Percentiles rank a stretch among this genome's conserved stretches.
phyloP scores from a whole-genome alignment of 1,140 invertebrate genomes.

The Harlomillsia oculata region DNA sequence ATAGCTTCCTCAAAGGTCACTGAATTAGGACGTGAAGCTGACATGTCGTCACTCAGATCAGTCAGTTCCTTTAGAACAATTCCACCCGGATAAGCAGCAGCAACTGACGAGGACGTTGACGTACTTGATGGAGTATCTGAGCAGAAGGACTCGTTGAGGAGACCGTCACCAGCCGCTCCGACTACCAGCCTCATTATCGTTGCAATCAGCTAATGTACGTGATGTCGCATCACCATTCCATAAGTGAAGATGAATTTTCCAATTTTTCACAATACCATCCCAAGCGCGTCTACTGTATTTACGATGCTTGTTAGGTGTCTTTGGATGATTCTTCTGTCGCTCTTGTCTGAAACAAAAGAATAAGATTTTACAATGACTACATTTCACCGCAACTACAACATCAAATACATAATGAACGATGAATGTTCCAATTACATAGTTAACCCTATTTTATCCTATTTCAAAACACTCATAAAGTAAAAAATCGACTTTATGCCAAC shows the following conservation, averaged over 20 bases:
- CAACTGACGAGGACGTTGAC: constrained; percentile 16
- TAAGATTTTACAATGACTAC: background rate
- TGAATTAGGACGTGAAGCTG: too few relatives aligned
- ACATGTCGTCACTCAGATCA: too few relatives aligned
- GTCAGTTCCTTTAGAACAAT: too few relatives aligned
- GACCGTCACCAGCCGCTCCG: background rate
- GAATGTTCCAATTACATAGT: background rate
- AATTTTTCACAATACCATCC: constrained; percentile 75
- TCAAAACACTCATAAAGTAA: too few relatives aligned
- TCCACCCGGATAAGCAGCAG: constrained; percentile 2
- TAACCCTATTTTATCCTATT: background rate
- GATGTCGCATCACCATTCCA: constrained; percentile 50
- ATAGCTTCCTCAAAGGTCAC: too few relatives aligned
- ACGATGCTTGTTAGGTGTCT: constrained; percentile 71
- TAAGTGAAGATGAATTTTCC: constrained; percentile 72
- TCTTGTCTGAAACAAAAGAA: constrained; percentile 45
- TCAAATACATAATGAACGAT: constrained; percentile 7
- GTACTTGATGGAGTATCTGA: constrained; percentile 14
- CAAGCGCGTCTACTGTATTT: constrained; percentile 84
- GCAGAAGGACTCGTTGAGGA: constrained; percentile 26
- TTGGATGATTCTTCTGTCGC: constrained; percentile 61
- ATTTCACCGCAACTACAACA: constrained; percentile 7
- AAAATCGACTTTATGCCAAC: too few relatives aligned
- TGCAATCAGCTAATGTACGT: background rate
- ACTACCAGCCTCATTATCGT: too few relatives aligned